These are phyloP conservation scores for Synergus japonicus DNA, from an alignment of 2,888 invertebrate genomes.

Conservation along the genomic window DNA sequence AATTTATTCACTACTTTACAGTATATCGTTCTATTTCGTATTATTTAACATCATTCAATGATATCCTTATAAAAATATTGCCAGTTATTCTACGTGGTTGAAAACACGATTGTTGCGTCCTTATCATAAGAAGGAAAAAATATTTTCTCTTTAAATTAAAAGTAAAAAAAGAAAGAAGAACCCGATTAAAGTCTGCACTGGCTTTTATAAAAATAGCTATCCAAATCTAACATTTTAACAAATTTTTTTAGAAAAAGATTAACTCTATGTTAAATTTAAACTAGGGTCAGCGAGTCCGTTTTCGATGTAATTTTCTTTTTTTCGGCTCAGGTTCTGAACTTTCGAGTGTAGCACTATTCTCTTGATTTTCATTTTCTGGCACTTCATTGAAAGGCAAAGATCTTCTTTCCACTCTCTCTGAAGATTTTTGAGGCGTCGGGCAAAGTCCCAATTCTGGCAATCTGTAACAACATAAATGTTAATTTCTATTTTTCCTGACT, in stretches of 20 bases:
- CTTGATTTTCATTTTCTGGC: neutral
- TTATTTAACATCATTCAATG: neutral
- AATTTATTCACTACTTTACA: constrained; percentile 11
- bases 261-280: neutral
- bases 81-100: neutral
- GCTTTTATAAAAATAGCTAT: neutral
- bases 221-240: neutral
- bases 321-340: neutral
- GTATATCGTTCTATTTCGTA: neutral
- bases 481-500: too few relatives aligned
- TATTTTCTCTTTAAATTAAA: neutral
- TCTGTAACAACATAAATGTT: neutral
- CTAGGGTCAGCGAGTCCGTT: neutral
- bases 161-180: neutral
- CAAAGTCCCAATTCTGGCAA: constrained; percentile 5
- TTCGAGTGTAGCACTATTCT: neutral
- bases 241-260: neutral
- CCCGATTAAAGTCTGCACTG: neutral
- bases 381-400: constrained; percentile 9
- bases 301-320: constrained; percentile 21
- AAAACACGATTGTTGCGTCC: neutral
- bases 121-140: neutral
- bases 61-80: constrained; percentile 5
- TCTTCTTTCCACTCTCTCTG: constrained; percentile 8
- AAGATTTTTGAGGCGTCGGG: neutral